Base-by-base conservation (phyloP, 2,113 vertebrate species). In the Columbina picui region DNA sequence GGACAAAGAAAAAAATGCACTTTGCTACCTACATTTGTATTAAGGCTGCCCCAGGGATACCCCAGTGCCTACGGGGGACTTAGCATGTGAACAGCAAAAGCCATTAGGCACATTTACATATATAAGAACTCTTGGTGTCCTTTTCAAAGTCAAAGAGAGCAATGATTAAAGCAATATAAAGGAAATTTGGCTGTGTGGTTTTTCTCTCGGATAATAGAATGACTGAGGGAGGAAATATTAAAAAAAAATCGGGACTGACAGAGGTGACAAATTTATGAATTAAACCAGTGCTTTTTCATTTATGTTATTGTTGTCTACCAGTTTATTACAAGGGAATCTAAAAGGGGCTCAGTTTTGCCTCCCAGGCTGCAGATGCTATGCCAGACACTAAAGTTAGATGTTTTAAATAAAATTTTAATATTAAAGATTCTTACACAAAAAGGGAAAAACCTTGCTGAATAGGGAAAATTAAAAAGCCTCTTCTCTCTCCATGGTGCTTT, bases 1-100 rank as follows among this genome's bases (percentile, higher is more conserved):
- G 95, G 93, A 81, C 80, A 75, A 83, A 95, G 80, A n/a, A 91
- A 68, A 79, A 77, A 71, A 49, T 55, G 38, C 36, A 59, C 89
- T 96, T 94, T 71, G 36, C 76, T 87, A 78, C 70, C 80, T 86
- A 82, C 70, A 29, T 78, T 89, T 94, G 68, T 92, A 53, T 96
- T 76, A 75, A 90, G 39, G 29, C 63, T 94, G 87, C 91, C 80
- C 76, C 38, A 63, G 95, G 91, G 76, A 74, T 86, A 90, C 32
- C 78, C 71, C 34, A 27, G n/a, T 45, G 52, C 74, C 60, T 60
- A 25, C 0, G 0, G 55, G 47, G 39, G 34, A 27, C 39, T 87
- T 73, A 63, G 57, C 77, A 61, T 70, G 88, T 21, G 53, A 89
- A 70, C 70, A 93, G 56, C 20, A 38, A 59, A 93, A 88, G 68